These are phyloP conservation scores for Apis dorsata DNA, from an alignment of 1,140 invertebrate species.

Conservation along the genomic window DNA sequence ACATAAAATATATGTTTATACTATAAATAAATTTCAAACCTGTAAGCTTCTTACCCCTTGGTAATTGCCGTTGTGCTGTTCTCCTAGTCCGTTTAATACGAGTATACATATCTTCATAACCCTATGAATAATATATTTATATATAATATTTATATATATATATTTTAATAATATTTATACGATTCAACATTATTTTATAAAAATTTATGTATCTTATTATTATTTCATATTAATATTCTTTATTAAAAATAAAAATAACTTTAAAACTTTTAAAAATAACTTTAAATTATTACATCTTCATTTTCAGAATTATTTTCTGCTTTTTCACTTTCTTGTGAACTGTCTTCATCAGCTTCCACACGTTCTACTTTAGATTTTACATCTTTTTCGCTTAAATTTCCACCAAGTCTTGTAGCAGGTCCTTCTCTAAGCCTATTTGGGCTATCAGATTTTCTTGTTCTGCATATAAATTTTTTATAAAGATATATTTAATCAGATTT, in stretches of 20 bases:
- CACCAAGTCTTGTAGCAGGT: conserved; percentile 75
- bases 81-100: conserved; percentile 82
- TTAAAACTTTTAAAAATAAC: no score
- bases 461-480: conserved; percentile 38
- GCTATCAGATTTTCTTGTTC: conserved; percentile 73
- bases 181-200: conserved; percentile 12
- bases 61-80: conserved; percentile 75
- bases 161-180: background rate
- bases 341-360: conserved; percentile 71
- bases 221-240: background rate
- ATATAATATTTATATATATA: background rate
- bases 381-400: conserved; percentile 71
- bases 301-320: conserved; percentile 77
- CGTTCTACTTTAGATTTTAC: conserved; percentile 69
- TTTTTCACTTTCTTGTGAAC: conserved; percentile 73
- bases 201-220: background rate
- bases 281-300: conserved; percentile 65
- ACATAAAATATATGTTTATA: background rate
- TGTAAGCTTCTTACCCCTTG: conserved; percentile 73
- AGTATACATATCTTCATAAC: conserved; percentile 83
- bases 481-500: background rate
- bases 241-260: background rate
- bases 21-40: conserved; percentile 54
- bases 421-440: conserved; percentile 74
- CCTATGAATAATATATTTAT: conserved; percentile 63